phyloP scores from a whole-genome alignment of 2,888 invertebrate species.

The Drosophila algonquin region DNA sequence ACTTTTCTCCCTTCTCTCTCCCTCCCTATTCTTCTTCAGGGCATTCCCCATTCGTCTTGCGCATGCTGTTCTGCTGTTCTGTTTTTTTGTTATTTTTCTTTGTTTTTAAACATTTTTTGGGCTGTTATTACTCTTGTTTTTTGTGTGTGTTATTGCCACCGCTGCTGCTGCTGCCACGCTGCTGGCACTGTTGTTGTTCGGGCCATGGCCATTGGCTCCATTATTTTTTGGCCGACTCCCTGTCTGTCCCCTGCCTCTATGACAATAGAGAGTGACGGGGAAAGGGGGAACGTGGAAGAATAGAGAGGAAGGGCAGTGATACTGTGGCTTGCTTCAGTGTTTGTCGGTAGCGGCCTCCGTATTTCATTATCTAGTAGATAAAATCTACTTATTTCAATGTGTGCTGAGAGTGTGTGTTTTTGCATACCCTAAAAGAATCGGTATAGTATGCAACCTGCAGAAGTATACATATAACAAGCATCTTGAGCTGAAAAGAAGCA shows the following conservation, averaged over 20 bases:
- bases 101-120: conserved; percentile 40
- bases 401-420: neutral
- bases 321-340: conserved; percentile 21
- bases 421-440: neutral
- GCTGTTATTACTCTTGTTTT: conserved; percentile 18
- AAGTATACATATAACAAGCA: too few relatives aligned
- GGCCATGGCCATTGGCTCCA: conserved; percentile 46
- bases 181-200: conserved; percentile 23
- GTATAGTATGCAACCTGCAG: neutral
- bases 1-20: neutral
- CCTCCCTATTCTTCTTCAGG: conserved; percentile 3
- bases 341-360: conserved; percentile 25
- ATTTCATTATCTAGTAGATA: conserved; percentile 59
- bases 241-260: conserved; percentile 18
- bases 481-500: too few relatives aligned
- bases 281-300: neutral
- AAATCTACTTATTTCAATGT: conserved; percentile 33
- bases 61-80: neutral
- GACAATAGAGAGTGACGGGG: neutral
- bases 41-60: conserved; percentile 28
- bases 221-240: conserved; percentile 40
- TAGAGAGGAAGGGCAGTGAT: conserved; percentile 12
- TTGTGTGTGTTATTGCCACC: neutral
- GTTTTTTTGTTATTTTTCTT: conserved; percentile 41
- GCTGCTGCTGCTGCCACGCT: neutral